Conservation (phyloP, 2,113 vertebrate species). For the Oncorhynchus mykiss region DNA sequence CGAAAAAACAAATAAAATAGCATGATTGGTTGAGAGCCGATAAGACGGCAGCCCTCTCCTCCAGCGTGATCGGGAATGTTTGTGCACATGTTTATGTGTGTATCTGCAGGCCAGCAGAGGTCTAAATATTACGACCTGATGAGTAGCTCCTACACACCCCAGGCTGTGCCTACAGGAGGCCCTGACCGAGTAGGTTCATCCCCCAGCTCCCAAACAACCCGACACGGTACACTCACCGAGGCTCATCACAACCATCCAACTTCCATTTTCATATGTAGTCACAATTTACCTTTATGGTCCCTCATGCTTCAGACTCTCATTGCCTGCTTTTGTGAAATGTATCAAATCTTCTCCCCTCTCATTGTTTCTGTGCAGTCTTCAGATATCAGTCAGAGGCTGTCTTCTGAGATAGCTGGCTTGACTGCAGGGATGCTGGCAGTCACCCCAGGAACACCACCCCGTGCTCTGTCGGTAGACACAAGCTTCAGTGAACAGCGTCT, state of each 20-base stretch:
- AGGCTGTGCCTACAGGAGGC: slow-evolving; percentile 85
- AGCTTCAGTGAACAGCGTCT: slow-evolving; percentile 79
- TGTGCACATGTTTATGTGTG: neutral
- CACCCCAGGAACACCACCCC: slow-evolving; percentile 80
- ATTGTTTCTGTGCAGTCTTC: slow-evolving; percentile 53
- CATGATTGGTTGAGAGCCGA: too few species aligned
- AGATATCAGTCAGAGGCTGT: slow-evolving; percentile 71
- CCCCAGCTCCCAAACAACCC: slow-evolving; percentile 7
- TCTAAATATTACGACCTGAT: slow-evolving; percentile 88
- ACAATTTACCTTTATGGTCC: neutral
- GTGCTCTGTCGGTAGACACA: slow-evolving; percentile 75
- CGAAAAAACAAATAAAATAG: too few species aligned
- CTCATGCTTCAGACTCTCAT: too few species aligned
- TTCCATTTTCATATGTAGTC: neutral
- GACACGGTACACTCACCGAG: neutral
- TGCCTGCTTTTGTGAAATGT: too few species aligned
- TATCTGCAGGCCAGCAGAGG: slow-evolving; percentile 84
- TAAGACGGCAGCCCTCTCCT: too few species aligned
- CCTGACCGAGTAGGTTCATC: slow-evolving; percentile 65
- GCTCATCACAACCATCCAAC: too few species aligned
- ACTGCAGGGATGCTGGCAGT: slow-evolving; percentile 71
- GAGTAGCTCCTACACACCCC: slow-evolving; percentile 86
- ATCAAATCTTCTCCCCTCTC: neutral
- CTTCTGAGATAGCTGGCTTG: slow-evolving; percentile 58
- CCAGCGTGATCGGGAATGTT: too few species aligned